Base-by-base conservation (phyloP, 2,797 vertebrate genomes). In the Mormyrus hasselquistii region DNA sequence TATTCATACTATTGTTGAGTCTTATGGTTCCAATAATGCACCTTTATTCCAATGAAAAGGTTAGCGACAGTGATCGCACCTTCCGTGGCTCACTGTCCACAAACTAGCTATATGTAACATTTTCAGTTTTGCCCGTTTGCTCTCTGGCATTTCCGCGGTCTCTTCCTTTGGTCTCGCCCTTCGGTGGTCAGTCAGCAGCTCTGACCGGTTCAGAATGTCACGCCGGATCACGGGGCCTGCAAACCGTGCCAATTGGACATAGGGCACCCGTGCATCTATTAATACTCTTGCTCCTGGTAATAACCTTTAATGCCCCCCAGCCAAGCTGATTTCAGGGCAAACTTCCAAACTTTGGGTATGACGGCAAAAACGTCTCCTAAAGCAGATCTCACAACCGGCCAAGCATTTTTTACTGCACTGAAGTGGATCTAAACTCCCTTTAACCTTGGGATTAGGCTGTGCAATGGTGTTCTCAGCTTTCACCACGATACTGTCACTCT, bases 141-240 rank as follows among this genome's bases (percentile, higher is more conserved):
- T 49, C 44, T 10, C 59, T 87, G 14, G 57, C 19, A 25, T 44
- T 62, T 19, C 12, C 41, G 2, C n/a, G 1, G 50, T 5, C 16
- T 14, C 34, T 49, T 41, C 41, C 19, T 49, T 22, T 25, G n/a
- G 57, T 62, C 29, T 87, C 79, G 89, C 87, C 52, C 89, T 87
- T 89, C 53, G 49, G 65, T 87, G 65, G 89, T 12, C 88, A 88
- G 90, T 91, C 3, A 52, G 88, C 69, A 92, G 91, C 93, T 92
- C 89, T 90, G 92, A 93, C 92, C 90, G 79, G 91, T 91, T 88
- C 91, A 87, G 93, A 94, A 95, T 95, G 95, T 93, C 94, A 92
- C 88, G 38, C 86, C 69, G 85, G 76, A 93, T 94, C 95, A 94
- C 92, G 90, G 90, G 94, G 91, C 22, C 85, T 55, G 82, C 91